These are phyloP conservation scores for Heteractis magnifica DNA, from an alignment of 92 coral and sea anemone species.

Conservation along the genomic window DNA sequence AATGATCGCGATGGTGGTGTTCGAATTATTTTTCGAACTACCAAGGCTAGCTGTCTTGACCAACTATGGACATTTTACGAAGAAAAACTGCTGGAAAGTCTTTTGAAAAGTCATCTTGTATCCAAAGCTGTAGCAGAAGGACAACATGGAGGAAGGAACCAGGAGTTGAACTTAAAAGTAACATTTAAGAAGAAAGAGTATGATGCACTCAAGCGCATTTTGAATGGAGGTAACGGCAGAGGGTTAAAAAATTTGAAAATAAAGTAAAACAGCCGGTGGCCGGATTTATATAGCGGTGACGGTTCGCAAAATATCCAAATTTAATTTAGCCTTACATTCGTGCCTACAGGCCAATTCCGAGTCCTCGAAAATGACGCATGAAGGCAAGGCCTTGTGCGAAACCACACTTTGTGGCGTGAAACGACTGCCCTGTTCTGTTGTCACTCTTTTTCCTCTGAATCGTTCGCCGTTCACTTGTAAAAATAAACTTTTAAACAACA, in stretches of 20 bases:
- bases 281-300: no score
- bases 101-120: not conserved
- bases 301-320: no score
- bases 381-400: no score
- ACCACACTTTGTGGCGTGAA: no score
- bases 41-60: slow-evolving; percentile 34
- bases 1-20: not conserved
- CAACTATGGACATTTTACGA: slow-evolving; percentile 38
- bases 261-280: not conserved
- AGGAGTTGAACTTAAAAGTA: not conserved
- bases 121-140: not conserved
- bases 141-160: not conserved
- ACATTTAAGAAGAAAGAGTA: slow-evolving; percentile 1
- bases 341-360: no score
- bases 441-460: no score
- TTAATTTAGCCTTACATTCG: no score
- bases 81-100: slow-evolving; percentile 1
- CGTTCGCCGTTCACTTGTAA: no score
- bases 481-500: no score
- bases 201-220: not conserved
- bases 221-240: not conserved
- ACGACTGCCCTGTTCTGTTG: no score
- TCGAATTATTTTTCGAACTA: slow-evolving; percentile 45
- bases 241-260: not conserved
- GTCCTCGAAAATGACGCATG: no score